Conservation (phyloP, 2,797 vertebrate species). For the Sebastes iracundus region DNA sequence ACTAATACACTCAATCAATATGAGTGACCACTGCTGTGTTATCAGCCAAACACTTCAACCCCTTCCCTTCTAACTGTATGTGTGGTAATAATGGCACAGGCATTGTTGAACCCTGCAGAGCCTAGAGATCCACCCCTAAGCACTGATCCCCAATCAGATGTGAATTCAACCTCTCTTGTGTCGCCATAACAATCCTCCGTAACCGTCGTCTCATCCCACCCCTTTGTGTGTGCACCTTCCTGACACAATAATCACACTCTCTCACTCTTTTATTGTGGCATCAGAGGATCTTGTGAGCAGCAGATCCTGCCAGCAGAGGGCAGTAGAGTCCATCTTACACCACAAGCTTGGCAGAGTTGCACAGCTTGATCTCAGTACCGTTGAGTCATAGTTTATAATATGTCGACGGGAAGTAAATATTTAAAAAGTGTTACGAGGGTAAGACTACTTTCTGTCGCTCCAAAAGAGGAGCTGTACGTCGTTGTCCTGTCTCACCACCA, state of each 20-base stretch:
- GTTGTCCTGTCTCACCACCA: neutral
- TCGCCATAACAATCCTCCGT: neutral
- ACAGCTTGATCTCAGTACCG: neutral
- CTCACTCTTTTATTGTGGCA: neutral
- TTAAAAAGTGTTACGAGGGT: neutral
- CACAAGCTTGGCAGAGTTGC: neutral
- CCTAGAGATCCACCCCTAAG: neutral
- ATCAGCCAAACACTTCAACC: neutral
- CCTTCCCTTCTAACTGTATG: neutral
- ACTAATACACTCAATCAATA: neutral
- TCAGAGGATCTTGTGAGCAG: neutral
- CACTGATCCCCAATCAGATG: slow-evolving; percentile 8
- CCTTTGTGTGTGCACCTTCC: neutral
- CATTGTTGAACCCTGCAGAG: slow-evolving; percentile 37
- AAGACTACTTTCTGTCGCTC: neutral
- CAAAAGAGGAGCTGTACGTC: neutral
- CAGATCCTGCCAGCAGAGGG: slow-evolving; percentile 52
- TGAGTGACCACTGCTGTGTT: neutral
- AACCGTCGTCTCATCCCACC: neutral
- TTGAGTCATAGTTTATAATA: neutral
- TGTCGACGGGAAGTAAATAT: neutral
- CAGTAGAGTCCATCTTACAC: slow-evolving; percentile 1
- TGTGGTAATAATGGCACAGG: slow-evolving; percentile 63
- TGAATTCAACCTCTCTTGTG: neutral
- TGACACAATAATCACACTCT: neutral